phyloP scores from a whole-genome alignment of 2,888 invertebrate genomes.

The Drosophila antonietae region DNA sequence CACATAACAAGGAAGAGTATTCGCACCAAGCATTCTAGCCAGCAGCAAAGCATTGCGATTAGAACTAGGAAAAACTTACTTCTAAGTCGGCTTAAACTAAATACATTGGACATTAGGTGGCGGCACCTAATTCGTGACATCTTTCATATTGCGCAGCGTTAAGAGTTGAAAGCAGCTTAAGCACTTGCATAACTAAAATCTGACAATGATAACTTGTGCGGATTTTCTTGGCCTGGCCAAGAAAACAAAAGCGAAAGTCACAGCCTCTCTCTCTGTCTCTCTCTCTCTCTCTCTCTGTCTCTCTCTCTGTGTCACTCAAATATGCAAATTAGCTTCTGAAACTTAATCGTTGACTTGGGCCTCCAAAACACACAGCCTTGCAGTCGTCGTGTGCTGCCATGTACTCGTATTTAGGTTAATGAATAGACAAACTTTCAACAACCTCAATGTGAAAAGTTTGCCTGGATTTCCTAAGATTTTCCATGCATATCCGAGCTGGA shows the following conservation, averaged over 20 bases:
- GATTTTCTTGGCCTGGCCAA: slow-evolving; percentile 28
- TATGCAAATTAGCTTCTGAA: slow-evolving; percentile 78
- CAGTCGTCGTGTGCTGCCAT: slow-evolving; percentile 14
- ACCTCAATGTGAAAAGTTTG: slow-evolving; percentile 77
- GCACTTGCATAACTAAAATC: slow-evolving; percentile 38
- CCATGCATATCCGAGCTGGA: slow-evolving; percentile 35
- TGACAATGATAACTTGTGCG: slow-evolving; percentile 54
- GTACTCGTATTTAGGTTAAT: slow-evolving; percentile 73
- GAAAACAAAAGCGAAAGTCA: slow-evolving; percentile 55
- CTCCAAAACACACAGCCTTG: background rate
- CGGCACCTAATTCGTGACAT: slow-evolving; percentile 41
- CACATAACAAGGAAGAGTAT: too few relatives aligned
- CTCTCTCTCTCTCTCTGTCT: background rate
- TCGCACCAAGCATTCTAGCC: background rate
- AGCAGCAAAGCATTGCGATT: background rate
- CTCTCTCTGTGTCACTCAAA: slow-evolving; percentile 58
- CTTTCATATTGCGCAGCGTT: slow-evolving; percentile 42
- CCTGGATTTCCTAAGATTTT: slow-evolving; percentile 15
- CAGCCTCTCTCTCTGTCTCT: background rate
- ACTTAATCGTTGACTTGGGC: slow-evolving; percentile 61
- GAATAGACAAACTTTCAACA: slow-evolving; percentile 78
- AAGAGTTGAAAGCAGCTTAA: slow-evolving; percentile 30
- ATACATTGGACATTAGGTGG: slow-evolving; percentile 26
- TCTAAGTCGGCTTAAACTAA: slow-evolving; percentile 26
- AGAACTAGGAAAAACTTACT: slow-evolving; percentile 11